Percentiles rank a stretch among this genome's conserved stretches.
phyloP scores from a whole-genome alignment of 1,140 invertebrate genomes.

The Colletes gigas region DNA sequence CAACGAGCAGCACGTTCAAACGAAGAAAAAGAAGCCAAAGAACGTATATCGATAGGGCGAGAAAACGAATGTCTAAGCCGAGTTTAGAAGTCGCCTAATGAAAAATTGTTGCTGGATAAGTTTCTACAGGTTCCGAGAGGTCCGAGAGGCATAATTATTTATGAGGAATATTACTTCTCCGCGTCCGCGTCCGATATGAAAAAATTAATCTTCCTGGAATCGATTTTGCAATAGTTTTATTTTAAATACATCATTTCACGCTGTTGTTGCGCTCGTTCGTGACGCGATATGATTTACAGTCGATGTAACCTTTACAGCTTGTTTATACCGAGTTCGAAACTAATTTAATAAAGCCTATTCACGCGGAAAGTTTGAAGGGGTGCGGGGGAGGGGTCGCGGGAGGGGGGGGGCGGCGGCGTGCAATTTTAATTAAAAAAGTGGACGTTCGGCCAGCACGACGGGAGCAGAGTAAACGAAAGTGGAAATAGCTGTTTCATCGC shows the following conservation, averaged over 20 bases:
- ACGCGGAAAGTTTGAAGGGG: conserved; percentile 24
- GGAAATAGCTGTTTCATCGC: conserved; percentile 12
- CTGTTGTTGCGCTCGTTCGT: not conserved
- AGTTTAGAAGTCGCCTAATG: too few relatives aligned
- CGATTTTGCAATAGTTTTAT: too few relatives aligned
- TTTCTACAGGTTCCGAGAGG: too few relatives aligned
- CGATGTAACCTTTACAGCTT: conserved; percentile 30
- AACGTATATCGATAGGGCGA: too few relatives aligned
- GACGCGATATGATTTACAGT: conserved; percentile 9
- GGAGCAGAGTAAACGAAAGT: not conserved
- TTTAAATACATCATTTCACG: not conserved
- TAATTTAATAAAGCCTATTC: conserved; percentile 49
- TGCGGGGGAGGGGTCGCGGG: not conserved
- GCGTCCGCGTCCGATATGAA: too few relatives aligned
- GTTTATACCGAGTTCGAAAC: conserved; percentile 36
- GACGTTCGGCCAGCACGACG: conserved; percentile 3
- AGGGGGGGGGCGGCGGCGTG: not conserved
- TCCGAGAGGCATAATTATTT: too few relatives aligned
- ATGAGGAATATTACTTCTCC: too few relatives aligned
- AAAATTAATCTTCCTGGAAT: too few relatives aligned
- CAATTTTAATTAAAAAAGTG: conserved; percentile 63
- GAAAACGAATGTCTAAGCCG: too few relatives aligned
- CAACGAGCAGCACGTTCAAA: too few relatives aligned
- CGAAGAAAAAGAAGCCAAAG: too few relatives aligned
- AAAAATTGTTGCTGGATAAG: too few relatives aligned